Conservation (phyloP, 2,888 invertebrate species). For the Heterodera filipjevi region DNA sequence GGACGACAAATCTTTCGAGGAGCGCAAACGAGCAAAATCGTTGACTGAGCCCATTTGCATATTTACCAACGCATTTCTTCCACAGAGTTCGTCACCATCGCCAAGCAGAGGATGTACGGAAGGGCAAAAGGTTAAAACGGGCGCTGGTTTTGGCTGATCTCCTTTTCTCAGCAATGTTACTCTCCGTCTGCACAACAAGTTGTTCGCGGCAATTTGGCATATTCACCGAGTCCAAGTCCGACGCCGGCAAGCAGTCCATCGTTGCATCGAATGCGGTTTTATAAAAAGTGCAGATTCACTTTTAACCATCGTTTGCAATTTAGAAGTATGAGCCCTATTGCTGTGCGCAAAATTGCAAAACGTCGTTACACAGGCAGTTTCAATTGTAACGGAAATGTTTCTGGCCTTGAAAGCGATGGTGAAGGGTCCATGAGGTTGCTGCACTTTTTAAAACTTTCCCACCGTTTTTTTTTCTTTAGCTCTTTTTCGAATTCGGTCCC, state of each 20-base stretch:
- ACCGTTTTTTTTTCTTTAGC: slow-evolving; percentile 17
- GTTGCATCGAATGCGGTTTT: slow-evolving; percentile 34
- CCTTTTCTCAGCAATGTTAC: slow-evolving; percentile 44
- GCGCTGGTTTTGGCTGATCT: neutral
- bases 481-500: slow-evolving; percentile 11
- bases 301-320: too few relatives aligned
- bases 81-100: slow-evolving; percentile 60
- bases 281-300: too few relatives aligned
- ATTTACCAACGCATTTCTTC: slow-evolving; percentile 60
- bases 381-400: slow-evolving; percentile 34
- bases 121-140: slow-evolving; percentile 37
- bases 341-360: slow-evolving; percentile 46
- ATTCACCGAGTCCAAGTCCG: slow-evolving; percentile 56
- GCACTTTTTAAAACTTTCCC: neutral
- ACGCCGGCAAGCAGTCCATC: slow-evolving; percentile 46
- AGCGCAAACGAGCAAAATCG: slow-evolving; percentile 50
- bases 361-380: slow-evolving; percentile 43
- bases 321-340: slow-evolving; percentile 45
- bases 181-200: slow-evolving; percentile 63
- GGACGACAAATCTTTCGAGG: slow-evolving; percentile 46
- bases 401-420: slow-evolving; percentile 43
- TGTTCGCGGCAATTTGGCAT: slow-evolving; percentile 62
- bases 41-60: slow-evolving; percentile 61
- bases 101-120: slow-evolving; percentile 51
- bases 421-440: slow-evolving; percentile 32